A percentile compares a stretch with the other conserved stretches of the same genome.
phyloP scores from a whole-genome alignment of 1,140 invertebrate species.

The Andricus grossulariae region DNA sequence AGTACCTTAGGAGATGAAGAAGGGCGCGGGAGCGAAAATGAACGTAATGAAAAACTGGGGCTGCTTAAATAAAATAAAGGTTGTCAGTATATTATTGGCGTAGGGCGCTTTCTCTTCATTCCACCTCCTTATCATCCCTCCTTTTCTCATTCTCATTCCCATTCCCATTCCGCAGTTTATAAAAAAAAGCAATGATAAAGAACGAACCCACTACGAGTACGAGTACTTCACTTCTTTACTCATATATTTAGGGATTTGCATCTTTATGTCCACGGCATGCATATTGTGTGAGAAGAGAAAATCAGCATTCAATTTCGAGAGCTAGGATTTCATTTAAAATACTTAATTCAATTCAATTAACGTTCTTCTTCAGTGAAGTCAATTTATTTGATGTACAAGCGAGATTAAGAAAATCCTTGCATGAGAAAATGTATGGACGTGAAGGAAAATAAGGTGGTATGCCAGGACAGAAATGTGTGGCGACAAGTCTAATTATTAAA shows the following conservation, averaged over 20 bases:
- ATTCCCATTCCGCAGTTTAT: constrained; percentile 39
- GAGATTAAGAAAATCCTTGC: too few species aligned
- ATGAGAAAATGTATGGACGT: too few species aligned
- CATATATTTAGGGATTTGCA: constrained; percentile 18
- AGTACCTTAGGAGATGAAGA: constrained; percentile 57
- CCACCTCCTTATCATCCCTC: constrained; percentile 41
- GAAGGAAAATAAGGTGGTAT: too few species aligned
- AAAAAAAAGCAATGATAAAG: constrained; percentile 50
- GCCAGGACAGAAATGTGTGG: too few species aligned
- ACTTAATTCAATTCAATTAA: too few species aligned
- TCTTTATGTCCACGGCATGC: neutral
- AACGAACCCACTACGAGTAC: constrained; percentile 14
- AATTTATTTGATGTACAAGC: too few species aligned
- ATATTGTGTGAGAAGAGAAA: too few species aligned
- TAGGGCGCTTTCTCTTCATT: constrained; percentile 45
- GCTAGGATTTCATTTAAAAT: too few species aligned
- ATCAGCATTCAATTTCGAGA: too few species aligned
- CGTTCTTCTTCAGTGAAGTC: too few species aligned
- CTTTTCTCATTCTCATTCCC: constrained; percentile 40
- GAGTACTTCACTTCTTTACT: neutral
- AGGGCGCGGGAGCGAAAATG: constrained; percentile 64
- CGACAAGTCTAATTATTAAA: too few species aligned
- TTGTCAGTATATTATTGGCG: constrained; percentile 72
- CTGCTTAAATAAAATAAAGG: constrained; percentile 76
- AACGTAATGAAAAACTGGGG: constrained; percentile 74